Evolutionary conservation across 2,888 invertebrate genomes (phyloP), one percentile per base, ranked within the genome.

Genomic region (Stomorhina lunata): DNA sequence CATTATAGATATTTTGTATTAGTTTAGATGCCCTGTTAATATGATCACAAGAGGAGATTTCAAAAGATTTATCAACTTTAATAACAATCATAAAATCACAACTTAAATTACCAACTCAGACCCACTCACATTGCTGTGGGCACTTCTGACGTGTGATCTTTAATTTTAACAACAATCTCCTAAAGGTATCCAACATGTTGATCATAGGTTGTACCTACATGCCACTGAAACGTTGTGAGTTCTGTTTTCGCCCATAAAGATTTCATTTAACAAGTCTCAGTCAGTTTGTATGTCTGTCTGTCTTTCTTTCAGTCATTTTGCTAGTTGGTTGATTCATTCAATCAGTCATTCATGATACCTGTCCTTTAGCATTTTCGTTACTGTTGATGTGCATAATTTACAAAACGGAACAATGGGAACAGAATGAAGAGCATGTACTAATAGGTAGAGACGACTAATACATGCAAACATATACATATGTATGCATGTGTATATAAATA

Each of bases 141-240:
- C 77, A 34, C 22, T 69, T 81, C 45, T 75, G 48, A 81, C 65
- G 72, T 77, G 81, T 78, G 77, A 81, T 77, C 72, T 78, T 69
- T 25, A 68, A 69, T 73, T 65, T 65, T 65, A 81, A 81, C 61
- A 73, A 78, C 32, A 40, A 69, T 77, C 55, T 57, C 37, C 50
- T 76, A 7, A 50, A 50, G 40, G 15, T 40, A 59, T 48, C 12
- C 40, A 43, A 40, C 37, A 43, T 29, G 6, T 63, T n/a, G n/a
- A n/a, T 25, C 22, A 10, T 22, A 6, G 0, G 20, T 15, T n/a
- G 17, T 22, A 29, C 15, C 4, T 45, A 9, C 50, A 61, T 59
- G 50, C 59, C 57, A 66, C 65, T 40, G 48, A 9, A 69, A 20
- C 43, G 40, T 37, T 50, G 72, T 61, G 34, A 17, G 45, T 34